Conservation (phyloP, 2,797 vertebrate genomes). For the Sylvilagus floridanus region DNA sequence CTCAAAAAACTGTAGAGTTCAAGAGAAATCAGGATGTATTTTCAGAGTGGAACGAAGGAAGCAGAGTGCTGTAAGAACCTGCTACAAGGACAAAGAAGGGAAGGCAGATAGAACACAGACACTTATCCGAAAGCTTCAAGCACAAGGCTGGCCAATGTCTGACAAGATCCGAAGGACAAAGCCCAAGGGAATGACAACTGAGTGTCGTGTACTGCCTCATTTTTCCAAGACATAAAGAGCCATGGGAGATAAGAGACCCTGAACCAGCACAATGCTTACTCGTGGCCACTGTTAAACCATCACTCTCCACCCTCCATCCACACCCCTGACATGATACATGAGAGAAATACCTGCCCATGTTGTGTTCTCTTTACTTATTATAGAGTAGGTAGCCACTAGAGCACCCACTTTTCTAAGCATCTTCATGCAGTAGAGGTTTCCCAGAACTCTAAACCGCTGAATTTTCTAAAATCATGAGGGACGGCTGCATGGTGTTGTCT, state of each 20-base stretch:
- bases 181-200: background rate
- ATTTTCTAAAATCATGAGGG: background rate
- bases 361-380: background rate
- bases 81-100: background rate
- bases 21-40: background rate
- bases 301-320: background rate
- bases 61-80: background rate
- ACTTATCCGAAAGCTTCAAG: background rate
- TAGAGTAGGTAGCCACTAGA: background rate
- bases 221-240: background rate
- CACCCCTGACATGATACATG: background rate
- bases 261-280: background rate
- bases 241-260: background rate
- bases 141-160: background rate
- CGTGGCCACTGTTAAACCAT: background rate
- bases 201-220: background rate
- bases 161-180: background rate
- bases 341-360: background rate
- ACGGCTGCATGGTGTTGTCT: background rate
- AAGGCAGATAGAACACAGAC: background rate
- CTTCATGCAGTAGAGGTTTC: background rate
- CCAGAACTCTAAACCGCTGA: background rate
- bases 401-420: background rate
- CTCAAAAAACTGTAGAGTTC: rapidly evolving
- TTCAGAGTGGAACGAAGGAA: background rate